Evolutionary conservation across 2,888 invertebrate species (phyloP).

Genomic region (Lasioglossum marginatum): DNA sequence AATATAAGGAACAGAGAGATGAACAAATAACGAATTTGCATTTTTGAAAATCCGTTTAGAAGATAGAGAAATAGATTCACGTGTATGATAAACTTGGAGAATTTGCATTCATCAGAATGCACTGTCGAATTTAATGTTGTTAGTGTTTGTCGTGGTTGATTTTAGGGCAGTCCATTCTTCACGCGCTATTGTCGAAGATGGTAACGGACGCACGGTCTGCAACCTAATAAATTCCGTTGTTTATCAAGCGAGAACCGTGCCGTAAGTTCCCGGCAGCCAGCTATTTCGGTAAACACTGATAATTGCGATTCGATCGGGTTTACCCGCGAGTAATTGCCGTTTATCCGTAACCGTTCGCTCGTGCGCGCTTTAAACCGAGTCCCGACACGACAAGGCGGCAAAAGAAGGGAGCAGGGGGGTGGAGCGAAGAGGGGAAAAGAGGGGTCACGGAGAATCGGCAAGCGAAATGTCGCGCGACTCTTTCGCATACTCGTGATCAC

Average conservation of each 20-base stretch:
- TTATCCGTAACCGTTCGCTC: slow-evolving; percentile 1
- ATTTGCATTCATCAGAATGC: not conserved
- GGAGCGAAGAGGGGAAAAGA: not conserved
- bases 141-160: not conserved
- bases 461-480: not conserved
- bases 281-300: slow-evolving; percentile 22
- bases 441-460: not conserved
- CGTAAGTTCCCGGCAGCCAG: not conserved
- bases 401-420: not conserved
- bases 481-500: not conserved
- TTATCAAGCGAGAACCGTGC: not conserved
- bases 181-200: slow-evolving; percentile 9
- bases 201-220: not conserved
- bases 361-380: slow-evolving; percentile 1
- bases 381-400: not conserved
- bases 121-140: not conserved
- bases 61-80: no score
- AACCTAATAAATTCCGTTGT: slow-evolving; percentile 18
- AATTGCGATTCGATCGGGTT: slow-evolving; percentile 27
- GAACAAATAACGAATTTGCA: no score
- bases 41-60: no score
- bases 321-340: slow-evolving; percentile 16
- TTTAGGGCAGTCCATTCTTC: not conserved
- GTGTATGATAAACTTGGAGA: no score
- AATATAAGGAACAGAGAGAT: no score